Evolutionary conservation across 2,113 vertebrate species (phyloP).

Genomic region (Hippolais icterina): DNA sequence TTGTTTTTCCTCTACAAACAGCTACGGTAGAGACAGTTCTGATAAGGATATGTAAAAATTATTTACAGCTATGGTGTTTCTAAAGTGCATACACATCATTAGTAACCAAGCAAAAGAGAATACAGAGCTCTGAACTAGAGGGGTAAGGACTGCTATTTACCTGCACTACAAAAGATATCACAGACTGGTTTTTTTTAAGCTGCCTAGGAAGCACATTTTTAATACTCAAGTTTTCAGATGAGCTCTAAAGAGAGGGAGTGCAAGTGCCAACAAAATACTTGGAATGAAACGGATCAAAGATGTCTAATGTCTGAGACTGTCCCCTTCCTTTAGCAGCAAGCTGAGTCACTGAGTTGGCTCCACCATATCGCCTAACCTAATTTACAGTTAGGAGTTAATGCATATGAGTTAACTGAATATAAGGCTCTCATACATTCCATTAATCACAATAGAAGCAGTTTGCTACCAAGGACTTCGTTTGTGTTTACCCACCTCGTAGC

Average conservation of each 20-base stretch:
- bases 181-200: neutral
- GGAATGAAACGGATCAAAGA: neutral
- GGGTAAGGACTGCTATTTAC: neutral
- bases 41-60: neutral
- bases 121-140: neutral
- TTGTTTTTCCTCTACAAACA: neutral
- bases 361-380: neutral
- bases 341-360: neutral
- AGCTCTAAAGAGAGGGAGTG: neutral
- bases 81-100: neutral
- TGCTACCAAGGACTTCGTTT: neutral
- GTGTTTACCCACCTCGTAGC: neutral
- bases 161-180: neutral
- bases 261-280: neutral
- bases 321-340: neutral
- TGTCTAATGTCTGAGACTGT: neutral
- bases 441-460: neutral
- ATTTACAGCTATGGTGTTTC: neutral
- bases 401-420: neutral
- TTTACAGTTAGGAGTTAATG: neutral
- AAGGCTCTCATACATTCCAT: neutral
- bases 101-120: neutral
- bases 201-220: neutral
- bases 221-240: neutral
- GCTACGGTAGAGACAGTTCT: neutral